Base-by-base conservation (phyloP, 2,113 vertebrate genomes). In the Chaetura pelagica region DNA sequence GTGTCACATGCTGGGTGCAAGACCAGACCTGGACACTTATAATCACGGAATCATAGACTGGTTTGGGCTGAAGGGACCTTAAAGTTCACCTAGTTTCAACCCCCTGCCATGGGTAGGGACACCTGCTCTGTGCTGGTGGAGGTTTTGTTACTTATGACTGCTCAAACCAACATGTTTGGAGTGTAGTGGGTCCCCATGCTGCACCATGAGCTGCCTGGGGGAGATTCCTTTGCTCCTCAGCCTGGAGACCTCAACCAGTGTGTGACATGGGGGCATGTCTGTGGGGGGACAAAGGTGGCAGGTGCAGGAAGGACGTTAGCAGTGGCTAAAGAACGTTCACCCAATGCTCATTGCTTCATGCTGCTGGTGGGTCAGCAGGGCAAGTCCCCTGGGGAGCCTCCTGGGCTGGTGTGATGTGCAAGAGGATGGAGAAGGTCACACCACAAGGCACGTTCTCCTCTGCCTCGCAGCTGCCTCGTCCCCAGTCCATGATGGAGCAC, bases 1-100 rank as follows among this genome's bases (percentile, higher is more conserved):
- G 14, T 9, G 29, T 52, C 38, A 4, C 54, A 5, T 0, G 2
- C 11, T 0, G 0, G 18, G 19, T 49, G 19, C 0, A 1, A 48
- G 52, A 59, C 42, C 42, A 61, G 44, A 38, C 44, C 20, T 17
- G 11, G 67, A 32, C 58, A 11, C 80, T 24, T 23, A 49, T 8
- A 46, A 46, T 18, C 44, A 17, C 18, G 16, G 18, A 23, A 12
- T 49, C 49, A 24, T 49, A 11, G 49, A 49, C 23, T 49, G 49
- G 49, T 23, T 49, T 49, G 22, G 48, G 48, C 22, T 49, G 49
- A 22, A 23, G 49, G 49, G 49, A 49, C 49, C 49, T 49, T 49
- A 49, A 49, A 49, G 21, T 24, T 49, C 49, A 22, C 12, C 48
- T 11, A 49, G 48, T 49, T 49, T 22, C 9, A 49, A 23, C 48